phyloP scores from a whole-genome alignment of 2,888 invertebrate species.

The Anthoptus insignis region DNA sequence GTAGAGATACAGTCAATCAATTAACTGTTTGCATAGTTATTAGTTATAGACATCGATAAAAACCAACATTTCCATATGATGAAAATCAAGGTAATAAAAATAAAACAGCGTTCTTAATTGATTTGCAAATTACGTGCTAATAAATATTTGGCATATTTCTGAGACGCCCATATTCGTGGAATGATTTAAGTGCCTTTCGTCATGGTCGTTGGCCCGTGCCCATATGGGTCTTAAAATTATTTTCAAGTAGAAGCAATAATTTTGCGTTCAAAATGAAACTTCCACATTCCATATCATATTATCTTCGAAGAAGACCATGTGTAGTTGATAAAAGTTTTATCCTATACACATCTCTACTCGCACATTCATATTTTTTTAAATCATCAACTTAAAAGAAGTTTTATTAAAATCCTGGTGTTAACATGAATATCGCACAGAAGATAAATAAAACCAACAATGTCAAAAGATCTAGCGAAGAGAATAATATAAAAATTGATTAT shows the following conservation, averaged over 20 bases:
- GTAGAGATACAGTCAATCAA: constrained; percentile 10
- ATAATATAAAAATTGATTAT: constrained; percentile 5
- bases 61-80: constrained; percentile 31
- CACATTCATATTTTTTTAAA: too few species aligned
- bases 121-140: constrained; percentile 37
- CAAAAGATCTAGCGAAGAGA: too few species aligned
- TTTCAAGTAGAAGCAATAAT: neutral
- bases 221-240: constrained; percentile 10
- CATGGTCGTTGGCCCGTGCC: constrained; percentile 16
- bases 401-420: too few species aligned
- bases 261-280: neutral
- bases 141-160: constrained; percentile 37
- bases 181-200: constrained; percentile 30
- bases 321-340: too few species aligned
- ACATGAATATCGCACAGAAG: too few species aligned
- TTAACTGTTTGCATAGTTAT: constrained; percentile 25
- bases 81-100: constrained; percentile 43
- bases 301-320: too few species aligned
- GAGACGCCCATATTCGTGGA: constrained; percentile 20
- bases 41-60: constrained; percentile 22
- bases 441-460: too few species aligned
- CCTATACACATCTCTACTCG: too few species aligned
- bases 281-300: too few species aligned
- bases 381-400: too few species aligned
- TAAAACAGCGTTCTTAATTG: constrained; percentile 40